phyloP scores from a whole-genome alignment of 2,113 vertebrate genomes.

The Psittacara wagleri region DNA sequence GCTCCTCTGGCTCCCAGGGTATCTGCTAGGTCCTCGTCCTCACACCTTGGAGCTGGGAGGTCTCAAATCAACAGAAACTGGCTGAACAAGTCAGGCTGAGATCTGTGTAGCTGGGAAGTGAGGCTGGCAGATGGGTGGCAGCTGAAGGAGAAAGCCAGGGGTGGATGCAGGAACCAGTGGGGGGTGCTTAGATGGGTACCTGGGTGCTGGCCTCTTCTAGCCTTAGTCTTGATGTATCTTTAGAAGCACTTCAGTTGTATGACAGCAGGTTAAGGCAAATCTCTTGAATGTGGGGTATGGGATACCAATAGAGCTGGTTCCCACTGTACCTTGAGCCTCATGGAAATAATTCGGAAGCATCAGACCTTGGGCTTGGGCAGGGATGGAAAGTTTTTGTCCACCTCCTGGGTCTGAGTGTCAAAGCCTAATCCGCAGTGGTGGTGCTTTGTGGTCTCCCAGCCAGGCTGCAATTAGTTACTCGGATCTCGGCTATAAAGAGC shows the following conservation, averaged over 20 bases:
- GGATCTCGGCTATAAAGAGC: background rate
- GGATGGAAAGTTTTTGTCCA: background rate
- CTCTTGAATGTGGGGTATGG: background rate
- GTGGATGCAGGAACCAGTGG: background rate
- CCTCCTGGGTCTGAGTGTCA: background rate
- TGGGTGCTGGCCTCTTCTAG: background rate
- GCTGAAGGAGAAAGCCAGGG: background rate
- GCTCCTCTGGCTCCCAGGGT: fast-evolving
- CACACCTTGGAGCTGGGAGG: background rate
- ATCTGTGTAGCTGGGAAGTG: background rate
- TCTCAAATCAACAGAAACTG: background rate
- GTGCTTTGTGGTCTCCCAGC: background rate
- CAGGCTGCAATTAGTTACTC: fast-evolving
- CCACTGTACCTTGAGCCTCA: background rate
- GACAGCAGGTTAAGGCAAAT: background rate
- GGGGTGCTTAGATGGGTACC: background rate
- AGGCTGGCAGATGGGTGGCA: background rate
- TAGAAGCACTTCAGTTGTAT: background rate
- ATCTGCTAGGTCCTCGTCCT: background rate
- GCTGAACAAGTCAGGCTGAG: background rate
- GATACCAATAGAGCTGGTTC: background rate
- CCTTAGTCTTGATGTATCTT: background rate
- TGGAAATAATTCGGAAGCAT: background rate
- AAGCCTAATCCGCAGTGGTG: background rate
- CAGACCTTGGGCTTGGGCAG: background rate